Percentiles rank a stretch among this genome's conserved stretches.
These are phyloP conservation scores for Sminthopsis crassicaudata DNA, from an alignment of 2,113 vertebrate genomes.

Conservation along the genomic window DNA sequence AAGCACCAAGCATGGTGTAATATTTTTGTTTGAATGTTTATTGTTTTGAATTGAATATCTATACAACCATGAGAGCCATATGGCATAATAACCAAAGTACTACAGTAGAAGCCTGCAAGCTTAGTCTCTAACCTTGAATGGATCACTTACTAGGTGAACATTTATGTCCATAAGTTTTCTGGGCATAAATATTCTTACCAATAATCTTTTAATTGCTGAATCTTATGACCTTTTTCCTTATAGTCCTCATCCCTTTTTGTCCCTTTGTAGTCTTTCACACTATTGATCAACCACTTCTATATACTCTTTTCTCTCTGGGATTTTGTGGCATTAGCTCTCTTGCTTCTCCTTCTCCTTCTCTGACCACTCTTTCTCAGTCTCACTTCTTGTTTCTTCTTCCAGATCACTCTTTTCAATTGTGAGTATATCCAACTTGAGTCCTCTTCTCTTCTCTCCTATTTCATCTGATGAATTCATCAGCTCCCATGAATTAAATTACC, in stretches of 20 bases:
- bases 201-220: neutral
- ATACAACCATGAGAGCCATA: neutral
- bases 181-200: neutral
- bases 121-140: neutral
- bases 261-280: neutral
- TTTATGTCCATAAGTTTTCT: neutral
- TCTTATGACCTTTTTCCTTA: neutral
- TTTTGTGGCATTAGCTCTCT: neutral
- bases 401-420: neutral
- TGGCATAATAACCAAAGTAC: neutral
- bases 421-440: neutral
- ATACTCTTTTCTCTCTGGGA: neutral
- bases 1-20: neutral
- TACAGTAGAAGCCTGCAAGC: neutral
- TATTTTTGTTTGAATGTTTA: neutral
- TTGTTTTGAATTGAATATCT: neutral
- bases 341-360: neutral
- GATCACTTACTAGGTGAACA: neutral
- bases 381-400: neutral
- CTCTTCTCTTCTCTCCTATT: neutral
- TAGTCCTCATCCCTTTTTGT: neutral
- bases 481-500: neutral
- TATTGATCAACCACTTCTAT: neutral
- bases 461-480: neutral
- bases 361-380: neutral